Evolutionary conservation across 2,797 vertebrate species (phyloP).

Genomic region (Xiphorhynchus erythropygius): DNA sequence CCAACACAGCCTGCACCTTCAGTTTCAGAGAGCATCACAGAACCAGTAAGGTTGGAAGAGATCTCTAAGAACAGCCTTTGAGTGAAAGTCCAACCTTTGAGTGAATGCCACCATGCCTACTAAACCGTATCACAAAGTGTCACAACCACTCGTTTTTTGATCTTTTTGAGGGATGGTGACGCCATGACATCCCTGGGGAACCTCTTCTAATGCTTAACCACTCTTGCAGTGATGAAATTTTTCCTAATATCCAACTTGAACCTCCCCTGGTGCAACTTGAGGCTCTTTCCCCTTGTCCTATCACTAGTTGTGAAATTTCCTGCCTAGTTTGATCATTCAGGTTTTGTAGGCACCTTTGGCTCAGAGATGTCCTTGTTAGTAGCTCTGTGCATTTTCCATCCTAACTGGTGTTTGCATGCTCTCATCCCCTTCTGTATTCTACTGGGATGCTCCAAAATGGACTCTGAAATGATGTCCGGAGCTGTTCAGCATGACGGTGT

Average conservation of each 20-base stretch:
- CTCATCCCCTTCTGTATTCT: background rate
- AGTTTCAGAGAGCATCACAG: background rate
- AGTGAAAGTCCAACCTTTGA: background rate
- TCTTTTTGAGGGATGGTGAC: background rate
- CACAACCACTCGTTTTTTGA: background rate
- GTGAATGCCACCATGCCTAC: background rate
- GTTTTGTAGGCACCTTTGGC: background rate
- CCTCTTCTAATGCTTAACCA: background rate
- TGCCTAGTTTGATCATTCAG: background rate
- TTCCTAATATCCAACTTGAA: rapidly evolving
- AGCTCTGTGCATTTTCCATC: background rate
- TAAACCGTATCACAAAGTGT: background rate
- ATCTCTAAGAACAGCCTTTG: background rate
- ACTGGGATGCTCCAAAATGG: background rate
- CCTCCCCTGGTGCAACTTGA: background rate
- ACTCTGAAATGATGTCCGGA: background rate
- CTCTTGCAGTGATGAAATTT: background rate
- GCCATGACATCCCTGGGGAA: background rate
- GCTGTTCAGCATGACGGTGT: background rate
- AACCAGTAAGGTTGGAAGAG: background rate
- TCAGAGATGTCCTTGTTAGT: background rate
- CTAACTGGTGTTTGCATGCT: background rate
- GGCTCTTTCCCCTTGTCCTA: background rate
- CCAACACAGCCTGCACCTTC: rapidly evolving
- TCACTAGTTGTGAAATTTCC: background rate